phyloP scores from a whole-genome alignment of 1,140 invertebrate species.

The Anagrus nilaparvatae region DNA sequence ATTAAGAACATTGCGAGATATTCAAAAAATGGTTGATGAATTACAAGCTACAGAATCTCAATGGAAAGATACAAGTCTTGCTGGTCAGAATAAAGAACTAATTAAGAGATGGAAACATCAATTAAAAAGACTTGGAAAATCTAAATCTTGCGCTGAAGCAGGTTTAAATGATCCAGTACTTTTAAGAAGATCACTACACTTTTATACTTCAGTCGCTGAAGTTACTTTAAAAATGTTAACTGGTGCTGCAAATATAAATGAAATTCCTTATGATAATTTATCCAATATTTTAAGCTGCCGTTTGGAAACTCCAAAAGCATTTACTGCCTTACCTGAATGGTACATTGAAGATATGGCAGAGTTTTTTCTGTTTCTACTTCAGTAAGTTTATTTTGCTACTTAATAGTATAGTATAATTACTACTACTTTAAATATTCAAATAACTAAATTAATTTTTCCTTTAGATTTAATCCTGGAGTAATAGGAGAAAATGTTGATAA shows the following conservation, averaged over 20 bases:
- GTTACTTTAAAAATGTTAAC: slow-evolving; percentile 60
- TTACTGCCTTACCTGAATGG: slow-evolving; percentile 89
- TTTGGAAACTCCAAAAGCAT: slow-evolving; percentile 55
- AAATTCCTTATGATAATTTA: slow-evolving; percentile 29
- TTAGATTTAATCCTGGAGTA: slow-evolving; percentile 66
- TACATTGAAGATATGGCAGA: slow-evolving; percentile 95
- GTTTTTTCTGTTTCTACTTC: slow-evolving; percentile 83
- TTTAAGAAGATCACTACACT: slow-evolving; percentile 67
- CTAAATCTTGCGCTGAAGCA: slow-evolving; percentile 81
- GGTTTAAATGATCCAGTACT: slow-evolving; percentile 74
- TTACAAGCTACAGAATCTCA: slow-evolving; percentile 67
- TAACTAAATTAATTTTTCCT: slow-evolving; percentile 16
- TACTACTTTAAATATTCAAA: not conserved
- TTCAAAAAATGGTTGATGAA: slow-evolving; percentile 87
- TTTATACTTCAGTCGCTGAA: slow-evolving; percentile 78
- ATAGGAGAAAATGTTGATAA: slow-evolving; percentile 71
- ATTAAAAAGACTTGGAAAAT: slow-evolving; percentile 58
- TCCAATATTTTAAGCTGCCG: slow-evolving; percentile 42
- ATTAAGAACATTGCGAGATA: slow-evolving; percentile 69
- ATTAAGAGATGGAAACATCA: slow-evolving; percentile 82
- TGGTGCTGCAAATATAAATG: slow-evolving; percentile 34
- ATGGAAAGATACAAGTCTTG: slow-evolving; percentile 69
- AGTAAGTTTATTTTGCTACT: slow-evolving; percentile 55
- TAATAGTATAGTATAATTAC: slow-evolving; percentile 1
- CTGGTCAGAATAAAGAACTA: slow-evolving; percentile 73